These are phyloP conservation scores for Diadumene lineata DNA, from an alignment of 92 coral and sea anemone species.

Conservation along the genomic window DNA sequence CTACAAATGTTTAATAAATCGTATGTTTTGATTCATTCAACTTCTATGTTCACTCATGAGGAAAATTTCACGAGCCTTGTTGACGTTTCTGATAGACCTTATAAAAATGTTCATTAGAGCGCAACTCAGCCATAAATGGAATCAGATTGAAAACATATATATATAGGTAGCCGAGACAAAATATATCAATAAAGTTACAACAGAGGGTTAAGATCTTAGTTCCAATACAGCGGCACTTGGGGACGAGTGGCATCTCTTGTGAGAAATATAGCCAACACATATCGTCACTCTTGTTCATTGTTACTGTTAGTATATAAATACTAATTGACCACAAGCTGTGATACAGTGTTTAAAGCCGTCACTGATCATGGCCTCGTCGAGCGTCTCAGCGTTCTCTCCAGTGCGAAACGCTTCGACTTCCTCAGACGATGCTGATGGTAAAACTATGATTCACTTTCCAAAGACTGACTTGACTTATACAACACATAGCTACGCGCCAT, in stretches of 20 bases:
- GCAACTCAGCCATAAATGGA: neutral
- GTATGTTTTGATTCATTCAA: neutral
- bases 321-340: neutral
- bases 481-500: neutral
- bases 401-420: constrained; percentile 16
- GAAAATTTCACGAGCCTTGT: neutral
- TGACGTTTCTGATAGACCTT: neutral
- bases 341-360: neutral
- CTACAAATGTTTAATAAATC: neutral
- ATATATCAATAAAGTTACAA: neutral
- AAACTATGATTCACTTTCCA: constrained; percentile 31
- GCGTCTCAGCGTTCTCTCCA: constrained; percentile 20
- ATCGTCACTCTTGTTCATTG: neutral
- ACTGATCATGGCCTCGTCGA: constrained; percentile 17
- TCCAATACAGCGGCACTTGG: neutral
- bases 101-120: neutral
- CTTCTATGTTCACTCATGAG: neutral
- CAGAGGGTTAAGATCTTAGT: neutral
- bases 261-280: neutral
- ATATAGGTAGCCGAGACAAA: neutral
- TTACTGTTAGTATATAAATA: neutral
- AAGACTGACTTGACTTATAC: constrained; percentile 1
- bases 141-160: neutral
- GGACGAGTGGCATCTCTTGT: neutral
- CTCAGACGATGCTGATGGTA: constrained; percentile 27